Conservation (phyloP, 92 coral and sea anemone species). For the Umimayanthus chanpuru region DNA sequence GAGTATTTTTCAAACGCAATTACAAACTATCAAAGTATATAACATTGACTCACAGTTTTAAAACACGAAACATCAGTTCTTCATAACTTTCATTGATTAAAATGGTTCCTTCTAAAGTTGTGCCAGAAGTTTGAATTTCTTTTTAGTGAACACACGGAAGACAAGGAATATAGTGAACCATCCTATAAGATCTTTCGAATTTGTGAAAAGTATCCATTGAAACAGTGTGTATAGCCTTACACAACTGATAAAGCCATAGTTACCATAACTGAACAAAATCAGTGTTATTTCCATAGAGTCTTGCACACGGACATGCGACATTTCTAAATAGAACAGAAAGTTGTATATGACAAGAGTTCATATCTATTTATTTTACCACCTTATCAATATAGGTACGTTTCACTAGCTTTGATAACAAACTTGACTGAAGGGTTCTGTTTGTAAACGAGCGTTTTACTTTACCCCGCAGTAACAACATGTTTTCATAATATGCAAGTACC, state of each 20-base stretch:
- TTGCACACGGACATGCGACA: not conserved
- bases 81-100: too few species aligned
- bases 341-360: not conserved
- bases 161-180: not conserved
- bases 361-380: not conserved
- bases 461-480: too few species aligned
- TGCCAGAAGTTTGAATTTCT: not conserved
- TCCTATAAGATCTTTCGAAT: not conserved
- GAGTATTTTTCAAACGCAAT: not conserved
- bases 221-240: too few species aligned
- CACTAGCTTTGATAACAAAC: not conserved
- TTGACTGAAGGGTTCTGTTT: not conserved
- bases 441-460: not conserved
- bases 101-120: not conserved
- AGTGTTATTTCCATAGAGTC: not conserved
- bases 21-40: not conserved
- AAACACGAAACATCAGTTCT: not conserved
- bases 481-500: not conserved
- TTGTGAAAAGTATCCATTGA: not conserved
- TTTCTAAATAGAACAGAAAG: not conserved
- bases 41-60: not conserved
- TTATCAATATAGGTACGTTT: not conserved
- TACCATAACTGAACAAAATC: not conserved
- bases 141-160: too few species aligned
- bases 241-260: not conserved